Percentiles rank a stretch among this genome's conserved stretches.
Evolutionary conservation across 2,113 vertebrate species (phyloP).

Genomic region (Actenoides lindsayi): DNA sequence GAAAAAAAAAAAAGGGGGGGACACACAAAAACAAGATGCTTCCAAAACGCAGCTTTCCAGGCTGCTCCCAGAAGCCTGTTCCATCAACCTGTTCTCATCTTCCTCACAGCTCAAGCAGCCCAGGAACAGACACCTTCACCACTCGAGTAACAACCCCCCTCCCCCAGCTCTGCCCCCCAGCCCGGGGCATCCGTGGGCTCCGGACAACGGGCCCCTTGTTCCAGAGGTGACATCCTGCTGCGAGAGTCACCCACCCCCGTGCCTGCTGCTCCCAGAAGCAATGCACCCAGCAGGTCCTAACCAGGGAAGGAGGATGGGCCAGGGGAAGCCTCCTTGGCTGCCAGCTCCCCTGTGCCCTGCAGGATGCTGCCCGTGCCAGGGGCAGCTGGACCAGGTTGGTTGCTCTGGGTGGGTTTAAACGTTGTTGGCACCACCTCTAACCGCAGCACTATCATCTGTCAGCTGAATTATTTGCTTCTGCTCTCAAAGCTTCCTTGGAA

Average conservation of each 20-base stretch:
- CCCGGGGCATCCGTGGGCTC: not conserved
- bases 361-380: not conserved
- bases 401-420: conserved; percentile 24
- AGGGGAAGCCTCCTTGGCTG: not conserved
- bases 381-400: conserved; percentile 4
- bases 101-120: conserved; percentile 30
- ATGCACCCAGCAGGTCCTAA: not conserved
- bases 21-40: not conserved
- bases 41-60: not conserved
- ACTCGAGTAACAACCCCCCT: not conserved
- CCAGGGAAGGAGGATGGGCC: not conserved
- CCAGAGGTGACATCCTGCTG: not conserved
- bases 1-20: not conserved
- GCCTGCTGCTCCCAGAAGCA: not conserved
- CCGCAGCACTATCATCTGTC: conserved; percentile 8
- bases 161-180: not conserved
- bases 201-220: not conserved
- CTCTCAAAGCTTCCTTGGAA: not conserved
- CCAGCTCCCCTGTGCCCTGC: not conserved
- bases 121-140: conserved; percentile 43
- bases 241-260: not conserved
- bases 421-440: conserved; percentile 13
- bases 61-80: not conserved
- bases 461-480: conserved; percentile 1
- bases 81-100: conserved; percentile 32